Evolutionary conservation across 1,140 invertebrate genomes (phyloP), one percentile per base, ranked within the genome.

Genomic region (Gonioctena quinquepunctata): DNA sequence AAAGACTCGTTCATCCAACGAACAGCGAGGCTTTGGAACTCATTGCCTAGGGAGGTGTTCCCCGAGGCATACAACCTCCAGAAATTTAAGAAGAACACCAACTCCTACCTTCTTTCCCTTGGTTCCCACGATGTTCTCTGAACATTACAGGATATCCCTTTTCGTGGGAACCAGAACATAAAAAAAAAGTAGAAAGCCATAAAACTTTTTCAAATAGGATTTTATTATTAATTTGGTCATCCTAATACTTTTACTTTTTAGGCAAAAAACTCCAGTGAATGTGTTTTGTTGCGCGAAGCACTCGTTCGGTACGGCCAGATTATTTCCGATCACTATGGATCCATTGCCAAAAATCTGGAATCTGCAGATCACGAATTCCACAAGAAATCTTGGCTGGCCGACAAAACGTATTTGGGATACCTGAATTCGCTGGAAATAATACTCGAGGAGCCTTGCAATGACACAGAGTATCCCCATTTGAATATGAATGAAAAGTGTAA

Each of bases 401-500:
- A 72, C 56, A 26, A 70, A 3, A 69, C 77, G 27, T 83, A 79
- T 73, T 71, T 79, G 26, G 87, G 86, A 13, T 75, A 76, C 62
- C 71, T 88, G 7, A 76, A 80, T 27, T 71, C 79, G 16, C 75
- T 91, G 7, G 70, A 83, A 1, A 81, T 92, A n/a, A 77, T 85
- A 16, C 76, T 92, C 11, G 82, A 80, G 18, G 77, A 79, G 11
- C 78, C 82, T 1, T 93, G 90, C 77, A 82, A 84, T 57, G 81
- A 84, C 4, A 84, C 86, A 69, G 81, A 85, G 1, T 85, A 86
- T 63, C 92, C 92, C 0, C 76, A 87, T 69, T 80, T 88, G n/a
- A 69, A 86, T 6, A 93, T 93, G 89, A 86, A 90, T 78, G 92
- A 94, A 83, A 85, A 86, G 71, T 93, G 91, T 92, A 84, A 88